Base-by-base conservation (phyloP, 2,113 vertebrate genomes). In the Myiozetetes cayanensis region DNA sequence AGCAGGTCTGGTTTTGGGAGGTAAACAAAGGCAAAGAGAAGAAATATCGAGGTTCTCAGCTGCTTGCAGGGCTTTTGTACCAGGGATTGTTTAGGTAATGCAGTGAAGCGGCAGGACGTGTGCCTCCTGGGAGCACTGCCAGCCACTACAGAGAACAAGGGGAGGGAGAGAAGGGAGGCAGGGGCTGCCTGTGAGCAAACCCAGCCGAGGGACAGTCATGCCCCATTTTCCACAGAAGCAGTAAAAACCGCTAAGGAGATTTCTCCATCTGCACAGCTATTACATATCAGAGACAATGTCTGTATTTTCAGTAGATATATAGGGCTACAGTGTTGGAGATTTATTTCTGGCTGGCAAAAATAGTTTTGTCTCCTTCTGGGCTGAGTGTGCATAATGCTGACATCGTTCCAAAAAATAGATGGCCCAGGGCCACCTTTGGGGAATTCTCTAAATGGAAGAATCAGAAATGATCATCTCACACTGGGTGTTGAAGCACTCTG, bases 221-320 rank as follows among this genome's bases (percentile, higher is more conserved):
- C 76, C 73, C 86, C 86, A 87, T 96, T 96, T 96, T 97, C 83
- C 86, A 94, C 47, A 35, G 47, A 52, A 96, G 88, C 91, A 53
- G 86, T 81, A 76, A 92, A 92, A 95, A 53, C 41, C 81, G 65
- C 94, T 85, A 71, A 92, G 95, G 95, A 93, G 66, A 83, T 73
- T 90, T 86, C 85, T 95, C 82, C 96, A 91, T 96, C 97, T 98
- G 94, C 94, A 58, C 86, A 90, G 87, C 89, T 79, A 89, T 94
- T 97, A 79, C 80, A 46, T 72, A 97, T 94, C 86, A 90, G 96
- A 97, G 90, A 71, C 78, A 65, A 43, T 58, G 74, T 65, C 87
- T 96, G 86, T 47, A 28, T 97, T 97, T 97, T 92, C 96, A 90
- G 92, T 91, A 87, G 81, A 95, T 94, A 92, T 83, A 59, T 43